phyloP scores from a whole-genome alignment of 1,140 invertebrate genomes.

The Samia ricini region DNA sequence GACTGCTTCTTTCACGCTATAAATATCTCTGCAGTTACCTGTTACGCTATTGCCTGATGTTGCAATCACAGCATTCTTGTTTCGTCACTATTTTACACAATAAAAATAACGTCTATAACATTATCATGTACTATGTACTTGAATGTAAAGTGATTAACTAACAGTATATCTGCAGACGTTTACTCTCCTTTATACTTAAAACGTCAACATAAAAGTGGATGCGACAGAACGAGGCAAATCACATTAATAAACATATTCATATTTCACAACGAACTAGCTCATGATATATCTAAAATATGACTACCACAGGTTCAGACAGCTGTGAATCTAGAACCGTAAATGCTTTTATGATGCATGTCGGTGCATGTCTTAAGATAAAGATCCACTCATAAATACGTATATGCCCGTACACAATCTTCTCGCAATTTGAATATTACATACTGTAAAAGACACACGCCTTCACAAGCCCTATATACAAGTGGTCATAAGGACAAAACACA shows the following conservation, averaged over 20 bases:
- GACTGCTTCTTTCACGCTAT: neutral
- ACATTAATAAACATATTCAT: neutral
- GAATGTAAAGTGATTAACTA: neutral
- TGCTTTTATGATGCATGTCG: too few species aligned
- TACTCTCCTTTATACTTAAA: neutral
- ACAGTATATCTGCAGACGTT: neutral
- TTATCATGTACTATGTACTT: neutral
- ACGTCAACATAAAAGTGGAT: neutral
- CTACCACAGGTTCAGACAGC: too few species aligned
- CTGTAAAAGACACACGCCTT: too few species aligned
- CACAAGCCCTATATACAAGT: too few species aligned
- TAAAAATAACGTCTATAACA: neutral
- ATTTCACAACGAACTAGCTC: too few species aligned
- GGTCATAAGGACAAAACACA: too few species aligned
- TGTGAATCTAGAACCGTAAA: too few species aligned
- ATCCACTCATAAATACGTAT: too few species aligned
- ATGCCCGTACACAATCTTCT: too few species aligned
- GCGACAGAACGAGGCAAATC: neutral
- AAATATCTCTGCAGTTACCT: neutral
- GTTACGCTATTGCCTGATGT: neutral
- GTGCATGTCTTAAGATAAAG: too few species aligned
- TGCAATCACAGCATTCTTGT: constrained; percentile 25
- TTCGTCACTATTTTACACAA: constrained; percentile 20
- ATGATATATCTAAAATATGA: too few species aligned
- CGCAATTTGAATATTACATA: too few species aligned